Evolutionary conservation across 2,888 invertebrate species (phyloP).

Genomic region (Periphyllus acericola): DNA sequence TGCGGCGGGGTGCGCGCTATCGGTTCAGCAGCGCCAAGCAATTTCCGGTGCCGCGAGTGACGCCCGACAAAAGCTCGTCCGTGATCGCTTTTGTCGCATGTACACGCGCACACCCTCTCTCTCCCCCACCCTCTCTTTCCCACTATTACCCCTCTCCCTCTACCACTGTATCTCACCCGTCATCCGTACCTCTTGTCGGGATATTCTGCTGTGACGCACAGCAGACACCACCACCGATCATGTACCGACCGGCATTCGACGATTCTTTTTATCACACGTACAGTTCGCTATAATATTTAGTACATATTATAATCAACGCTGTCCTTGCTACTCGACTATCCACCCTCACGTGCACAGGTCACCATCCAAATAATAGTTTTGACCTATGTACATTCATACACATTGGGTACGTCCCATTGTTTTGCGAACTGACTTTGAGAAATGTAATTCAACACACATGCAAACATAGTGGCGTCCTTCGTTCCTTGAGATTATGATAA

Average conservation of each 20-base stretch:
- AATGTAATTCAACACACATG: too few relatives aligned
- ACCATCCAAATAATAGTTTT: not conserved
- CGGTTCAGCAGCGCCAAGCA: slow-evolving; percentile 58
- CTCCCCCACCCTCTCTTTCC: not conserved
- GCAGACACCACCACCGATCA: not conserved
- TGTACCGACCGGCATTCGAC: not conserved
- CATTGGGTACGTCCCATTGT: too few relatives aligned
- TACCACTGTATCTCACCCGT: not conserved
- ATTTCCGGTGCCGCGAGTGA: slow-evolving; percentile 56
- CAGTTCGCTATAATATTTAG: not conserved
- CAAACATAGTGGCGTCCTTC: too few relatives aligned
- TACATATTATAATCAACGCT: not conserved
- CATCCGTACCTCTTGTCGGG: not conserved
- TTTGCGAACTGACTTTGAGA: too few relatives aligned
- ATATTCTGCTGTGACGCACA: not conserved
- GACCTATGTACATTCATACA: not conserved
- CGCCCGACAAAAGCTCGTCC: slow-evolving; percentile 51
- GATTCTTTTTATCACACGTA: not conserved
- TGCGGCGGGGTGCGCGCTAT: slow-evolving; percentile 30
- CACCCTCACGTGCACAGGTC: not conserved
- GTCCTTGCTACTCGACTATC: too few relatives aligned
- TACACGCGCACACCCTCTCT: not conserved
- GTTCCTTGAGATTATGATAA: too few relatives aligned
- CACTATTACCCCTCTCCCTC: not conserved
- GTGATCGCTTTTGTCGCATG: slow-evolving; percentile 28